Conservation (phyloP, 2,113 vertebrate species). For the Paraplagusia blochii region DNA sequence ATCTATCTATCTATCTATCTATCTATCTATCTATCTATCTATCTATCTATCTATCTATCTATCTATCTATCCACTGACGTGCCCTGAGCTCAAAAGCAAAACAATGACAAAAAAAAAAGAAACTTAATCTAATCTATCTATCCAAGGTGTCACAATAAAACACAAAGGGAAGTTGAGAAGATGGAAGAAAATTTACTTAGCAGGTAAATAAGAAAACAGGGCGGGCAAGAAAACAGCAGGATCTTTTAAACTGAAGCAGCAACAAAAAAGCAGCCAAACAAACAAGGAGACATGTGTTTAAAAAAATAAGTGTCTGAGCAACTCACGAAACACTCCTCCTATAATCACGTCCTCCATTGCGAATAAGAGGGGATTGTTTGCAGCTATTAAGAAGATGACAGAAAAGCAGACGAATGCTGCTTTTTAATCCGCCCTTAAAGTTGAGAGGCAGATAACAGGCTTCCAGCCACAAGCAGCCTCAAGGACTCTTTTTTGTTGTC, state of each 20-base stretch:
- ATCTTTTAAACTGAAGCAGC: not conserved
- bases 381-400: conserved; percentile 50
- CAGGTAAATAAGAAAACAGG: not conserved
- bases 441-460: conserved; percentile 66
- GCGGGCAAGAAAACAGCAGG: conserved; percentile 9
- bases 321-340: conserved; percentile 36
- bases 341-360: conserved; percentile 52
- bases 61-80: no score
- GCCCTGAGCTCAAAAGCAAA: conserved; percentile 15
- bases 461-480: conserved; percentile 57
- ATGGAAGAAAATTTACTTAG: conserved; percentile 3
- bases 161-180: conserved; percentile 7
- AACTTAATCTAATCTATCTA: no score
- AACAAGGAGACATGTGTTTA: conserved; percentile 38
- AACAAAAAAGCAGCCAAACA: conserved; percentile 55
- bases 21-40: no score
- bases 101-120: not conserved
- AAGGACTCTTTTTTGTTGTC: conserved; percentile 60
- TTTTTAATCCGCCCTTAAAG: conserved; percentile 64
- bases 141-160: not conserved
- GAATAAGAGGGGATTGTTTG: conserved; percentile 56
- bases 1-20: no score
- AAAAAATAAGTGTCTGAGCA: conserved; percentile 40
- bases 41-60: no score
- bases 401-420: conserved; percentile 49